Percentiles rank a stretch among this genome's conserved stretches.
phyloP scores from a whole-genome alignment of 2,797 vertebrate species.

The Esox lucius region DNA sequence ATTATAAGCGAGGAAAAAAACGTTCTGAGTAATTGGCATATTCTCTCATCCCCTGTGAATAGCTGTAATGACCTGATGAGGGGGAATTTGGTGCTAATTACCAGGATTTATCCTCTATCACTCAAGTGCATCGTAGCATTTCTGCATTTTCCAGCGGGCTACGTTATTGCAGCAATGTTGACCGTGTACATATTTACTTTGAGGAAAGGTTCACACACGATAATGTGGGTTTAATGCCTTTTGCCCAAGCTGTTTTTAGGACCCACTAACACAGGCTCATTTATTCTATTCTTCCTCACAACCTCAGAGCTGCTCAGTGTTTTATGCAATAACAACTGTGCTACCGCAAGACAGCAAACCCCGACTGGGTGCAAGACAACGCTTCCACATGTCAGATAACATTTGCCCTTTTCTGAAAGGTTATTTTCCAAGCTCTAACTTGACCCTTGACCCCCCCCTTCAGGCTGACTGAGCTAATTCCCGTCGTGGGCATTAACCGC shows the following conservation, averaged over 20 bases:
- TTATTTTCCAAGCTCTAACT: conserved; percentile 11
- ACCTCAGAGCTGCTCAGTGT: background rate
- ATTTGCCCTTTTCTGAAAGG: conserved; percentile 5
- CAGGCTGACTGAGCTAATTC: conserved; percentile 84
- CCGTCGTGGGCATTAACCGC: conserved; percentile 82
- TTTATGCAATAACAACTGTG: background rate
- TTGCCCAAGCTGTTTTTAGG: background rate
- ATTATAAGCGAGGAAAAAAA: background rate
- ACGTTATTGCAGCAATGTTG: background rate
- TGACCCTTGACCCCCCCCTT: conserved; percentile 1
- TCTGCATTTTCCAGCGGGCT: background rate
- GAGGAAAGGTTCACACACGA: background rate
- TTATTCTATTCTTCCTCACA: background rate
- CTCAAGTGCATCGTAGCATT: conserved; percentile 5
- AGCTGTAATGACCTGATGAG: conserved; percentile 9
- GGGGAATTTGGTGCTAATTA: conserved; percentile 2
- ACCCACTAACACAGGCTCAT: background rate
- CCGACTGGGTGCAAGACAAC: background rate
- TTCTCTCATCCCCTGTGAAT: conserved; percentile 23
- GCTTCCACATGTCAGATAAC: background rate
- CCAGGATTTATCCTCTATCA: conserved; percentile 22
- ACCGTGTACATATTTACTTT: background rate
- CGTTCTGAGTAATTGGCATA: background rate
- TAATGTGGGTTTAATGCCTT: background rate
- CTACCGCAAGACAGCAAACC: background rate